Base-by-base conservation (phyloP, 1,140 invertebrate genomes). In the Drosophila littoralis region DNA sequence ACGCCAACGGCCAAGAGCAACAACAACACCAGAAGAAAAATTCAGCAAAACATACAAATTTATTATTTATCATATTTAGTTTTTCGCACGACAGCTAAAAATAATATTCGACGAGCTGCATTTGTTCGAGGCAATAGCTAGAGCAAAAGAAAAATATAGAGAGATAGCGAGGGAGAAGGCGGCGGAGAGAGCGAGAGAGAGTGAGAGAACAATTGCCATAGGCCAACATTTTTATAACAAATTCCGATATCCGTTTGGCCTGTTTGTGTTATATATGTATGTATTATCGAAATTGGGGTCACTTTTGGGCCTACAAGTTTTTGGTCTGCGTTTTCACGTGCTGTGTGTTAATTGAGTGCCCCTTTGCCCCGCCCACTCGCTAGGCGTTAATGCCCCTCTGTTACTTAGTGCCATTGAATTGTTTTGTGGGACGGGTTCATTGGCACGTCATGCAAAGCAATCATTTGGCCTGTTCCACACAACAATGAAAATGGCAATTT, bases 401-500 rank as follows among this genome's bases (percentile, higher is more conserved):
- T 17, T 45, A 59, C 17, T 59, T 33, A 36, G 46, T 38, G 64
- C 60, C 68, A 64, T 71, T 73, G 70, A 69, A 60, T 74, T 54
- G 57, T 52, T 54, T 67, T 68, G 43, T 45, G 52, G 45, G 22
- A 46, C 50, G 72, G 50, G 83, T 86, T 86, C 83, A 86, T 86
- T 86, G 83, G 76, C 83, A 79, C 69, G 52, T 82, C 82, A 88
- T 86, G 82, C 82, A 72, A 88, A 77, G 65, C 74, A 88, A 82
- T 82, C 75, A 88, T 86, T 86, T 86, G 74, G 51, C 69, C 57
- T 58, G 63, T 45, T 68, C 54, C 60, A 67, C 46, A 38, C 28
- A 69, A 68, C 69, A 71, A 78, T 69, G 58, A 75, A 86, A 76
- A 52, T 70, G 70, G 75, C 71, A 77, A 84, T 81, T 85, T 69